Conservation (phyloP, 2,888 invertebrate species). For the Ceriagrion tenellum region DNA sequence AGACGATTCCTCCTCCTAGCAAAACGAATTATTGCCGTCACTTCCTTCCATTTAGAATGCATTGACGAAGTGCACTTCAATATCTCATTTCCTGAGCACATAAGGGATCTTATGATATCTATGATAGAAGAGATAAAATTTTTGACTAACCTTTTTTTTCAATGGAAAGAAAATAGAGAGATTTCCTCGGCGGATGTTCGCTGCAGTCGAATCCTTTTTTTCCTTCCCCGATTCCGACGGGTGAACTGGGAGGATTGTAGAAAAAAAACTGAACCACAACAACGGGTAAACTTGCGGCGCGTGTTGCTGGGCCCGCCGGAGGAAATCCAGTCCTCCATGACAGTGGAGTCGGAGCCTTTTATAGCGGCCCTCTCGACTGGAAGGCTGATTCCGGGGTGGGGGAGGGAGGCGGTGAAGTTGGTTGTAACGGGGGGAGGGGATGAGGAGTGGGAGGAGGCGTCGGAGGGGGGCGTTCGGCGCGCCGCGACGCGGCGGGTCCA, state of each 20-base stretch:
- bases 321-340: constrained; percentile 39
- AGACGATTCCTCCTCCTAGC: no score
- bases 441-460: no score
- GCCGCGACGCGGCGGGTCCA: background rate
- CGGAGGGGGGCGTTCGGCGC: background rate
- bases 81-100: no score
- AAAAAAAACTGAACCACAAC: background rate
- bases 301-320: constrained; percentile 16
- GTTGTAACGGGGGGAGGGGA: background rate
- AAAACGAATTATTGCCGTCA: no score
- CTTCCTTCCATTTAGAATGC: no score
- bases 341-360: background rate
- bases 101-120: no score
- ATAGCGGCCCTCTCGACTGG: background rate
- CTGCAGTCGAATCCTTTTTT: background rate
- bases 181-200: background rate
- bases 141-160: background rate
- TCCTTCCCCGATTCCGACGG: background rate
- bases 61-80: no score
- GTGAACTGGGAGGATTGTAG: background rate
- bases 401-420: background rate
- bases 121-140: no score
- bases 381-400: no score
- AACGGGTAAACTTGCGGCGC: constrained; percentile 14
- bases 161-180: background rate